Evolutionary conservation across 1,140 invertebrate species (phyloP).

Genomic region (Arion vulgaris): DNA sequence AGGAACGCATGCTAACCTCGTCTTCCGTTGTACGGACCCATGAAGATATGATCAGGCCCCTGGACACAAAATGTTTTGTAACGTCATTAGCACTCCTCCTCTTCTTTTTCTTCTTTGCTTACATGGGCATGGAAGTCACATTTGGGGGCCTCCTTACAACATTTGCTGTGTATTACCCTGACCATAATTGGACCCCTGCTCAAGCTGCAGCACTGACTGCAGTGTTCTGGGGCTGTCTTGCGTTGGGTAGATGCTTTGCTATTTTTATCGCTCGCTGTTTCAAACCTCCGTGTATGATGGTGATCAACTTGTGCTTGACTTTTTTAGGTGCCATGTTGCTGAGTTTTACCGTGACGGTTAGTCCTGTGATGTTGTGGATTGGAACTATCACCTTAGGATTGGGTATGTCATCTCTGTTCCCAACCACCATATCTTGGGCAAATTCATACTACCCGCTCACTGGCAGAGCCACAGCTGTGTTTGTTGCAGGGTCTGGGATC

Average conservation of each 20-base stretch:
- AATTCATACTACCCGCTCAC: slow-evolving; percentile 74
- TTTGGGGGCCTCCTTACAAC: slow-evolving; percentile 73
- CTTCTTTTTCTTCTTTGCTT: slow-evolving; percentile 73
- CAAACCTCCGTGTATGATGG: slow-evolving; percentile 69
- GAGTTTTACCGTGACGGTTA: slow-evolving; percentile 62
- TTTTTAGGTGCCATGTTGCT: slow-evolving; percentile 69
- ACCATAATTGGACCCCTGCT: slow-evolving; percentile 61
- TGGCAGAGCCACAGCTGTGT: slow-evolving; percentile 73
- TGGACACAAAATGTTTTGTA: slow-evolving; percentile 41
- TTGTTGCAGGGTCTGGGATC: slow-evolving; percentile 73
- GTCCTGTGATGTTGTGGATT: slow-evolving; percentile 59
- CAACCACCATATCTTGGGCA: slow-evolving; percentile 74
- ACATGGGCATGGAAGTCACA: slow-evolving; percentile 74
- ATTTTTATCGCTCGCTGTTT: slow-evolving; percentile 72
- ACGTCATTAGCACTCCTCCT: slow-evolving; percentile 67
- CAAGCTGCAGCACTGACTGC: slow-evolving; percentile 71
- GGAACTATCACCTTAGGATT: slow-evolving; percentile 69
- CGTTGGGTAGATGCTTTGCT: slow-evolving; percentile 71
- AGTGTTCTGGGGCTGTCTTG: slow-evolving; percentile 75
- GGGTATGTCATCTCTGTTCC: slow-evolving; percentile 75
- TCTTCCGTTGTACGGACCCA: slow-evolving; percentile 19
- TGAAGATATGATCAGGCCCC: slow-evolving; percentile 21
- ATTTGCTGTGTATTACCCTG: slow-evolving; percentile 67
- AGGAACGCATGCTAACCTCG: slow-evolving; percentile 35
- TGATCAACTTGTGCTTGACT: slow-evolving; percentile 68